phyloP scores from a whole-genome alignment of 2,888 invertebrate species.

The Vandiemenella viatica region DNA sequence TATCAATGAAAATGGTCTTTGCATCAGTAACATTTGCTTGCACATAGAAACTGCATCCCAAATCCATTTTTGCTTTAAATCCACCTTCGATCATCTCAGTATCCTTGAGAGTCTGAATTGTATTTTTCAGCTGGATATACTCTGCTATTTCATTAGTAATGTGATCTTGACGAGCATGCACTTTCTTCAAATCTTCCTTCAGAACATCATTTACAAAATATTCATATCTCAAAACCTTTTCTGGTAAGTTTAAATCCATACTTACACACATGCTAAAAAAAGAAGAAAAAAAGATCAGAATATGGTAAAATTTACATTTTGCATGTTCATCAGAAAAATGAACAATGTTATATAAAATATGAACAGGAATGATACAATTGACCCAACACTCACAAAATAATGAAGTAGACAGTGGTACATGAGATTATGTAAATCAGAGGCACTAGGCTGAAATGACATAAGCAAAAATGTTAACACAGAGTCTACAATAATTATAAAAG shows the following conservation, averaged over 20 bases:
- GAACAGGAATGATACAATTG: no score
- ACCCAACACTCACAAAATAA: no score
- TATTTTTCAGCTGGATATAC: conserved; percentile 53
- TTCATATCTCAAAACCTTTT: conserved; percentile 43
- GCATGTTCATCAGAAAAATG: no score
- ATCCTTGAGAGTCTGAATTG: conserved; percentile 46
- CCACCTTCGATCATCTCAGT: conserved; percentile 37
- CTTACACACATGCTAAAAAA: not conserved
- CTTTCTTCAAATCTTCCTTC: conserved; percentile 47
- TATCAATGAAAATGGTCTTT: conserved; percentile 48
- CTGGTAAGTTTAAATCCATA: conserved; percentile 14
- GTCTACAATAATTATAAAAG: no score
- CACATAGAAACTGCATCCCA: conserved; percentile 74
- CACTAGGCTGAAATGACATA: no score
- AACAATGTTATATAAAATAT: no score
- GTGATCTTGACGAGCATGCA: conserved; percentile 41
- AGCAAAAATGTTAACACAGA: no score
- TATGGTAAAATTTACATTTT: no score
- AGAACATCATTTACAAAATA: conserved; percentile 63
- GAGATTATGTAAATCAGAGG: no score
- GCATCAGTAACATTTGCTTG: conserved; percentile 56
- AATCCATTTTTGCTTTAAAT: conserved; percentile 55
- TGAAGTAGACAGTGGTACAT: no score
- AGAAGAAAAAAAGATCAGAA: not conserved
- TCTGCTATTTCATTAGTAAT: conserved; percentile 55